Evolutionary conservation across 2,888 invertebrate species (phyloP), one percentile per base, ranked within the genome.

Genomic region (Phengaris arion): DNA sequence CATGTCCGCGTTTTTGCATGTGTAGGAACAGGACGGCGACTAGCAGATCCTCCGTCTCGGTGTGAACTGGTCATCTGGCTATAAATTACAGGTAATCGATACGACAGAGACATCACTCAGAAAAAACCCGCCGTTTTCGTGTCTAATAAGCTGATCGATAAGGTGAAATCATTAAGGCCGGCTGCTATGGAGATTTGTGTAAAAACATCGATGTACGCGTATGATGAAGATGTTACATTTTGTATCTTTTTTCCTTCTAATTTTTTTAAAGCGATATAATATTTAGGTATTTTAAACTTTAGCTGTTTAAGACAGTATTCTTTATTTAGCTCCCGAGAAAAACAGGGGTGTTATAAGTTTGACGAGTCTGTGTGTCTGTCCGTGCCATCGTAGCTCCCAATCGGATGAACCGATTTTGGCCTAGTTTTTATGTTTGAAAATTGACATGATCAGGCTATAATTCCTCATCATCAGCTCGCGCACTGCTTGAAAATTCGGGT

Each of bases 171-270:
- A 81, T 81, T 81, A 81, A 77, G 78, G 72, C 79, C 78, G 78
- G 79, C 80, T 78, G 12, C 70, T 78, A 74, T 78, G 73, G 78
- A 79, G 76, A 78, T 76, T 74, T 75, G 78, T 68, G 80, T 78
- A 80, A 80, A 80, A 80, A 80, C 69, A 51, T 77, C 77, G 48
- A 78, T 77, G 83, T 83, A 82, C 83, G 84, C 84, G 83, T 84
- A 12, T 72, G 45, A 72, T 72, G 22, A 54, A 72, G 54, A n/a
- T 52, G 52, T 72, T 70, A 54, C 57, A 76, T 79, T 80, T 54
- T 79, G 78, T 80, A 12, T 64, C 13, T 64, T 45, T 35, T 13
- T 5, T 0, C 4, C 6, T 12, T 64, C 9, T 15, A n/a, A 0
- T 22, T 15, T 15, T 10, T n/a, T 57, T 7, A 15, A 57, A 57